Percentiles rank a stretch among this genome's conserved stretches.
Evolutionary conservation across 37 sponge, comb jelly and placozoan species (phyloP).

Genomic region (Agelas oroides): DNA sequence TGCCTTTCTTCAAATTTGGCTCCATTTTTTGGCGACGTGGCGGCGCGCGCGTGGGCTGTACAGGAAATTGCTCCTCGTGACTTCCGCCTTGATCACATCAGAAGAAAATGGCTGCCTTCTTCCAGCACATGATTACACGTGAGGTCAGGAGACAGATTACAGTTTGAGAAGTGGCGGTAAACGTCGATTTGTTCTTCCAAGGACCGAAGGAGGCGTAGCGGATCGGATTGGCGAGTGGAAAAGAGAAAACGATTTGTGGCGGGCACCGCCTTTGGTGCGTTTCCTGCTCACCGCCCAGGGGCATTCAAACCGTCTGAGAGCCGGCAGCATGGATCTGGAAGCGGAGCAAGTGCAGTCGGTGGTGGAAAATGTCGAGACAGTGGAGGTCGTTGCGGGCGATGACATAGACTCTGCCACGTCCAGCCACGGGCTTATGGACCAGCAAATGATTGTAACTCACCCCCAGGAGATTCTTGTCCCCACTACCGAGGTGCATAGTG

Average conservation of each 20-base stretch:
- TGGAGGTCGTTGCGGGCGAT: slow-evolving; percentile 63
- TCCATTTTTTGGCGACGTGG: too few species aligned
- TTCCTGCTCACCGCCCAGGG: too few species aligned
- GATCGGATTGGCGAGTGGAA: not conserved
- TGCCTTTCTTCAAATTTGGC: too few species aligned
- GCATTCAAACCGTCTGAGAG: not conserved
- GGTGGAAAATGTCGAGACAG: slow-evolving; percentile 63
- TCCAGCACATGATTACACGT: slow-evolving; percentile 88
- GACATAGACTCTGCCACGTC: slow-evolving; percentile 17
- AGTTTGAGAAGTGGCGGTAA: slow-evolving; percentile 80
- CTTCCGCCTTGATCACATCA: not conserved
- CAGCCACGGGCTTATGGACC: slow-evolving; percentile 23
- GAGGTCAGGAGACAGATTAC: slow-evolving; percentile 85
- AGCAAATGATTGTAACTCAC: slow-evolving; percentile 40
- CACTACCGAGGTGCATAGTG: slow-evolving; percentile 34
- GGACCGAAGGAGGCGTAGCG: not conserved
- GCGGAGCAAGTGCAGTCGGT: slow-evolving; percentile 11
- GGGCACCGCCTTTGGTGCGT: slow-evolving; percentile 17
- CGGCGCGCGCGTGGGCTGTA: too few species aligned
- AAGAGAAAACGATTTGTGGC: not conserved
- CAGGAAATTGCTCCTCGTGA: too few species aligned
- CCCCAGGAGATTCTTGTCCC: slow-evolving; percentile 53
- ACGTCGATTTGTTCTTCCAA: not conserved
- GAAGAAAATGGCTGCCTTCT: slow-evolving; percentile 69
- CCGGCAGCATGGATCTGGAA: slow-evolving; percentile 59